These are phyloP conservation scores for Oceanodroma tethys DNA, from an alignment of 2,113 vertebrate species.

Conservation along the genomic window DNA sequence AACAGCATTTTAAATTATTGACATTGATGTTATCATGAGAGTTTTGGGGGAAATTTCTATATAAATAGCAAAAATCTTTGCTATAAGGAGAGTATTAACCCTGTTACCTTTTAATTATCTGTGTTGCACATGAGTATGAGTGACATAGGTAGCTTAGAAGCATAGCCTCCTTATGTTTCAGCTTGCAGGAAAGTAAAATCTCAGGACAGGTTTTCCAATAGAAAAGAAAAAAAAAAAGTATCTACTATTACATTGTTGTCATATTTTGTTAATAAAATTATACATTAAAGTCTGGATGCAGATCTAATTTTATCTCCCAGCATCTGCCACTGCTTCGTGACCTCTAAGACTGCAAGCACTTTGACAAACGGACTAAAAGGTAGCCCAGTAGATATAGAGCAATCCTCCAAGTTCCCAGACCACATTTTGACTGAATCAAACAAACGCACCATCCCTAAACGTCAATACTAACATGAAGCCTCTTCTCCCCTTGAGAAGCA, in stretches of 20 bases:
- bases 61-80: not conserved
- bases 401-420: not conserved
- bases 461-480: not conserved
- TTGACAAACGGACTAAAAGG: not conserved
- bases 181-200: not conserved
- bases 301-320: not conserved
- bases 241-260: not conserved
- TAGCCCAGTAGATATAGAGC: not conserved
- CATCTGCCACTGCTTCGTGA: not conserved
- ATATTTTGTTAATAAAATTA: not conserved
- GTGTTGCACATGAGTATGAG: not conserved
- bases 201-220: not conserved
- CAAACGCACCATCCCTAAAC: not conserved
- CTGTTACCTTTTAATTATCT: not conserved
- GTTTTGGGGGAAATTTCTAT: not conserved
- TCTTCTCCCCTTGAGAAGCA: rapidly evolving
- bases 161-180: not conserved
- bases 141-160: not conserved
- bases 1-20: not conserved
- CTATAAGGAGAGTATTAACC: not conserved
- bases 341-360: not conserved
- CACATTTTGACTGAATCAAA: not conserved
- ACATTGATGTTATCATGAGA: not conserved
- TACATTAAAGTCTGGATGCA: not conserved
- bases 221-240: not conserved